Conservation (phyloP, 2,113 vertebrate genomes). For the Thryonomys swinderianus region DNA sequence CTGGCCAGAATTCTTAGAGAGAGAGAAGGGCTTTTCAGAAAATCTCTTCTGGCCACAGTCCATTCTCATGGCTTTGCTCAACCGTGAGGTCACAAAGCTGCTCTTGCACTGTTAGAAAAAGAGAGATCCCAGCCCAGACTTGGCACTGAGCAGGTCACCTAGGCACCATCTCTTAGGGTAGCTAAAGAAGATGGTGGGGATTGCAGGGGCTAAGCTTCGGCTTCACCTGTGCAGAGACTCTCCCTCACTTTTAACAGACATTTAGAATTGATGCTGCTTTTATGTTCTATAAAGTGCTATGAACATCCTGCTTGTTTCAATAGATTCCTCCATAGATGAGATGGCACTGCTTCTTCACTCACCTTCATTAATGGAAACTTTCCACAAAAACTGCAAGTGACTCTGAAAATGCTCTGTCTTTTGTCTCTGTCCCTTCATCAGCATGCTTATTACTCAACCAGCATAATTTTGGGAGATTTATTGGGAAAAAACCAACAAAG, state of each 20-base stretch:
- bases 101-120: neutral
- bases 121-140: neutral
- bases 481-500: conserved; percentile 45
- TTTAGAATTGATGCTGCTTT: neutral
- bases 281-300: neutral
- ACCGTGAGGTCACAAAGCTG: neutral
- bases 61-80: neutral
- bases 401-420: neutral
- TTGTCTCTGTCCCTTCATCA: neutral
- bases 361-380: neutral
- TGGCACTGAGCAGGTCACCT: neutral
- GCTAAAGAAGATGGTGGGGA: neutral
- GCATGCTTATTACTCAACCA: neutral
- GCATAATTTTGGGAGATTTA: conserved; percentile 19
- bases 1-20: neutral
- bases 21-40: neutral
- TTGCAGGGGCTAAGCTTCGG: neutral
- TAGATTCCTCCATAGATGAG: neutral
- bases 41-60: neutral
- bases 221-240: neutral
- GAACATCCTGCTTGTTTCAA: neutral
- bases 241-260: neutral
- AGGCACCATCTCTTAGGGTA: neutral
- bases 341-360: neutral
- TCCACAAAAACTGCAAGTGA: neutral